Base-by-base conservation (phyloP, 2,888 invertebrate species). In the Callyntrura sp. region DNA sequence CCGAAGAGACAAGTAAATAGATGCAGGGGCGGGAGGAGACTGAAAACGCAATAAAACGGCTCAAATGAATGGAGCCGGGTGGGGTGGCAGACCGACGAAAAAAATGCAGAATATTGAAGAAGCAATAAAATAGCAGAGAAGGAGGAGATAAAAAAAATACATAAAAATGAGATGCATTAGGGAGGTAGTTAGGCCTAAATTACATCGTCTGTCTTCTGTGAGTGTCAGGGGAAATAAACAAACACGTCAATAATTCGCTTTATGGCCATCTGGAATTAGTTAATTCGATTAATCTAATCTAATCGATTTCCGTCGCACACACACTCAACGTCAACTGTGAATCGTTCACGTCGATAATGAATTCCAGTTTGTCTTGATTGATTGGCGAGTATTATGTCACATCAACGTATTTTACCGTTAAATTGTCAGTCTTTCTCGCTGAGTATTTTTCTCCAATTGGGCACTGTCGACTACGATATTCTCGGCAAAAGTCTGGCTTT, bases 261-360 rank as follows among this genome's bases (percentile, higher is more conserved):
- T 35, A 35, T 35, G 35, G 35, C 35, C 6, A 35, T 4, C 35
- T 35, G 5, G 11, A 51, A 62, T 25, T 23, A 28, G 25, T 62
- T 62, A 62, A 62, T 62, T 25, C 25, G 62, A 25, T 62, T 25
- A 62, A 62, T 62, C 25, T 25, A 62, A 62, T 62, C 25, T 62
- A 62, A 62, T 62, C 62, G 28, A 28, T 12, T 62, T 17, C 4
- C 14, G 28, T 0, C 28, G 28, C 1, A 8, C 62, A 12, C 28
- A 62, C 28, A 12, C 60, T 12, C 11, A 62, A 62, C 35, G 35
- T 35, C 35, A 35, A 35, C 35, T 35, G 6, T 35, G 35, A 35
- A 35, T 35, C 35, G 6, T 28, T 62, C 25, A 62, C 25, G 25
- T 62, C 35, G 6, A 6, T 23, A 62, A 25, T 14, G 12, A 28